These are phyloP conservation scores for Tiliqua scincoides DNA, from an alignment of 2,113 vertebrate species.

Conservation along the genomic window DNA sequence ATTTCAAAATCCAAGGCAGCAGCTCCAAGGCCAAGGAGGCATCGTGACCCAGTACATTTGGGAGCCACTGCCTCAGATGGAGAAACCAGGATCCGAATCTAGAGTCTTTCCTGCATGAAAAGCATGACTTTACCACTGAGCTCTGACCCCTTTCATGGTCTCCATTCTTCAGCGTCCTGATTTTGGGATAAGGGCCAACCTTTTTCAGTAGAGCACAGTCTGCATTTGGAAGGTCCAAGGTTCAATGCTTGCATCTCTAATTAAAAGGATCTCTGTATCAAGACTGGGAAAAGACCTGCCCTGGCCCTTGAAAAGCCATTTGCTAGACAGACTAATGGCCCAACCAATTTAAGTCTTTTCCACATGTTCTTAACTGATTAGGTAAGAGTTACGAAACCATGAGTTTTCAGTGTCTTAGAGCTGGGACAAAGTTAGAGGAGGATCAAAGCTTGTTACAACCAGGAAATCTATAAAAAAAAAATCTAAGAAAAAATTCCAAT, in stretches of 20 bases:
- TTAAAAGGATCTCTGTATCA: background rate
- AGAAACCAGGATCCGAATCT: background rate
- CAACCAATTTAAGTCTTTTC: too few species aligned
- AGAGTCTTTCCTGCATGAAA: background rate
- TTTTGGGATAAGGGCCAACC: background rate
- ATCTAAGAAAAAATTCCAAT: background rate
- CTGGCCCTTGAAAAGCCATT: too few species aligned
- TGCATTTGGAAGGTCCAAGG: too few species aligned
- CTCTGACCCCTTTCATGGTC: too few species aligned
- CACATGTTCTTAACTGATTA: background rate
- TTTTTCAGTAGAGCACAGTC: background rate
- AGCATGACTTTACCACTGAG: background rate
- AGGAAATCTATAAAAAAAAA: background rate
- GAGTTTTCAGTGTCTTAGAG: background rate
- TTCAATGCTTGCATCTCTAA: background rate
- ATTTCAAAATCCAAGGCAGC: too few species aligned
- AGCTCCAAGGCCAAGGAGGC: too few species aligned
- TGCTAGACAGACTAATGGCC: background rate
- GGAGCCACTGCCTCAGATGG: too few species aligned
- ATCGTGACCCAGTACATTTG: too few species aligned
- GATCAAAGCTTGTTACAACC: background rate
- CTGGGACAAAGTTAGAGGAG: rapidly evolving
- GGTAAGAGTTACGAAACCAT: background rate
- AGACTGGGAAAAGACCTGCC: too few species aligned
- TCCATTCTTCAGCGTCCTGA: too few species aligned